These are phyloP conservation scores for Leptinotarsa peninsularis DNA, from an alignment of 2,888 invertebrate genomes.

Conservation along the genomic window DNA sequence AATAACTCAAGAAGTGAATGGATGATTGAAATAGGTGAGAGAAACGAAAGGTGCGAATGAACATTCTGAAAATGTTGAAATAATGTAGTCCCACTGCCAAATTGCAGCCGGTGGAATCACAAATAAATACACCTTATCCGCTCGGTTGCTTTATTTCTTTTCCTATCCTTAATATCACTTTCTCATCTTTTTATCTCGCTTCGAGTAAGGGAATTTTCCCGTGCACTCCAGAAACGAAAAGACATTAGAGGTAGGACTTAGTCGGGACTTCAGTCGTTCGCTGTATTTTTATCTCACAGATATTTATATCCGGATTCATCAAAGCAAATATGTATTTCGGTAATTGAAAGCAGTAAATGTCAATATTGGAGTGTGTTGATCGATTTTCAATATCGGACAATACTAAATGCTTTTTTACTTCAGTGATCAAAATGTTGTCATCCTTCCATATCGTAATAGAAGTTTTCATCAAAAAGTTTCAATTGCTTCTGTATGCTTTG, in stretches of 20 bases:
- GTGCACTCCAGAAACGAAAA: background rate
- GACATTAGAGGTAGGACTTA: constrained; percentile 7
- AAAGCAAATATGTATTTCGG: too few relatives aligned
- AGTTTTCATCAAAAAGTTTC: too few relatives aligned
- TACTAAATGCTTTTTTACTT: too few relatives aligned
- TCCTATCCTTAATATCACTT: constrained; percentile 5
- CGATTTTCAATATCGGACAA: too few relatives aligned
- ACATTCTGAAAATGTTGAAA: constrained; percentile 7
- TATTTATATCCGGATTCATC: background rate
- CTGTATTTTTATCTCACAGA: background rate
- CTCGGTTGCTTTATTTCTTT: constrained; percentile 6
- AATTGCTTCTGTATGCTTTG: too few relatives aligned
- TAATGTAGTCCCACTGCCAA: constrained; percentile 1
- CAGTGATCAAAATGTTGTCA: too few relatives aligned
- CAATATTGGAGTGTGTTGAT: too few relatives aligned
- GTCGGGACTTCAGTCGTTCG: background rate
- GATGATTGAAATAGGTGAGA: constrained; percentile 13
- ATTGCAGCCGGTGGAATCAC: constrained; percentile 11
- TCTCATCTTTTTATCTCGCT: constrained; percentile 1
- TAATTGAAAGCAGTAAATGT: too few relatives aligned
- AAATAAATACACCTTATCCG: constrained; percentile 19
- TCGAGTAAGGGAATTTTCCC: background rate
- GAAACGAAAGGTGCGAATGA: constrained; percentile 5
- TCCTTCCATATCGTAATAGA: too few relatives aligned
- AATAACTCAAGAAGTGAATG: constrained; percentile 12